Conservation (phyloP, 2,888 invertebrate species). For the Theretra japonica region DNA sequence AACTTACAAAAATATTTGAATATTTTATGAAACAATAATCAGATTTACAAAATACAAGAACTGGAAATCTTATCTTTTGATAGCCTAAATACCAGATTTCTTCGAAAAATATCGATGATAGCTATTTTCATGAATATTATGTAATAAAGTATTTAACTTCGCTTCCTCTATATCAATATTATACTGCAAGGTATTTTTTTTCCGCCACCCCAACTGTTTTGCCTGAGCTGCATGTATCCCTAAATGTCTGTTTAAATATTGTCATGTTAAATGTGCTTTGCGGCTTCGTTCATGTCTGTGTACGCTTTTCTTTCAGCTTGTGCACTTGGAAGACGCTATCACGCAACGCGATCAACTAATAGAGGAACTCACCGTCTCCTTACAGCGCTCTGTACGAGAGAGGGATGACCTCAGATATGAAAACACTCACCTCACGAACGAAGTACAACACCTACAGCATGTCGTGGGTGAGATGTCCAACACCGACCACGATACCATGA, state of each 20-base stretch:
- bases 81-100: no score
- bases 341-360: slow-evolving; percentile 89
- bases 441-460: slow-evolving; percentile 82
- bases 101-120: no score
- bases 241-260: neutral
- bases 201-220: neutral
- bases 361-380: slow-evolving; percentile 88
- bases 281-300: slow-evolving; percentile 16
- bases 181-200: neutral
- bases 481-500: slow-evolving; percentile 71
- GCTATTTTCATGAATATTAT: neutral
- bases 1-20: no score
- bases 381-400: slow-evolving; percentile 87
- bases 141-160: no score
- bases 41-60: no score
- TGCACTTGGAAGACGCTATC: slow-evolving; percentile 89
- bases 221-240: neutral
- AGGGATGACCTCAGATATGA: slow-evolving; percentile 86
- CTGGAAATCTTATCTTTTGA: no score
- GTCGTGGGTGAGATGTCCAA: slow-evolving; percentile 62
- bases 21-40: no score
- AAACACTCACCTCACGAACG: slow-evolving; percentile 85
- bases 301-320: slow-evolving; percentile 77
- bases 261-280: slow-evolving; percentile 17
- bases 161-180: neutral